Conservation (phyloP, 2,888 invertebrate genomes). For the Drosophila lacicola region DNA sequence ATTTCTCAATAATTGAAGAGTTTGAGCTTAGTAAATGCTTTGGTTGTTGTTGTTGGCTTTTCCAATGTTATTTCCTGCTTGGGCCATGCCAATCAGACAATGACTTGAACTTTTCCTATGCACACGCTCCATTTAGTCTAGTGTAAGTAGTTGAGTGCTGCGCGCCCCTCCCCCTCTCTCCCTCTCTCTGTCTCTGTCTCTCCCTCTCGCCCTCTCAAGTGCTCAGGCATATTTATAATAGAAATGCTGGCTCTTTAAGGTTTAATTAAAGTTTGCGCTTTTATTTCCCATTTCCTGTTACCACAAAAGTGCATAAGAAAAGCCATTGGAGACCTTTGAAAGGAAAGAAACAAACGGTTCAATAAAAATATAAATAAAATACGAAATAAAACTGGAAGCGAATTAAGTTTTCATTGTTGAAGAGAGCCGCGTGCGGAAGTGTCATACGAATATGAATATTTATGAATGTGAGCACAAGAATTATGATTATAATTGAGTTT, state of each 20-base stretch:
- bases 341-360: constrained; percentile 11
- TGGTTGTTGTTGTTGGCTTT: constrained; percentile 24
- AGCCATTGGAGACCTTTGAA: constrained; percentile 3
- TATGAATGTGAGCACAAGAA: constrained; percentile 50
- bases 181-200: neutral
- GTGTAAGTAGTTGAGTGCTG: constrained; percentile 15
- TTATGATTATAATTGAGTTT: constrained; percentile 52
- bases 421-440: constrained; percentile 24
- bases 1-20: constrained; percentile 29
- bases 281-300: constrained; percentile 66
- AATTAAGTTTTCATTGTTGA: constrained; percentile 24
- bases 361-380: constrained; percentile 50
- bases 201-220: neutral
- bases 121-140: constrained; percentile 49
- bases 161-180: neutral
- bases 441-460: constrained; percentile 49
- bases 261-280: constrained; percentile 69
- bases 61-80: constrained; percentile 66
- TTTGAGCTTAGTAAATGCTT: constrained; percentile 20
- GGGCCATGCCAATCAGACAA: constrained; percentile 65
- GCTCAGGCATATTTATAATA: constrained; percentile 18
- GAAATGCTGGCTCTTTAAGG: constrained; percentile 43
- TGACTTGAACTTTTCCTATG: constrained; percentile 61
- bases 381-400: constrained; percentile 34
- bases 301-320: constrained; percentile 46